Conservation (phyloP, 2,113 vertebrate species). For the Xenopus tropicalis region UCB_Xtro_10.0 CM004448.2:17804501-17805000, state of each 20-base stretch:
- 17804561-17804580: too few species aligned
- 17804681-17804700: too few species aligned
- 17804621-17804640: too few species aligned
- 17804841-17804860: slow-evolving; percentile 32
- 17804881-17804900: slow-evolving; percentile 14
- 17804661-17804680: too few species aligned
- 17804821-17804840: slow-evolving; percentile 28
- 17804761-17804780: slow-evolving; percentile 20
- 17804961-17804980: slow-evolving; percentile 39
- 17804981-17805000: slow-evolving; percentile 12
- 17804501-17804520: too few species aligned
- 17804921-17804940: slow-evolving; percentile 18
- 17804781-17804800: slow-evolving; percentile 13
- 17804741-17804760: slow-evolving; percentile 20
- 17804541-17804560: too few species aligned
- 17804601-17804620: too few species aligned
- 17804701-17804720: too few species aligned
- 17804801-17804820: slow-evolving; percentile 7
- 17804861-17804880: slow-evolving; percentile 12
- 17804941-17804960: slow-evolving; percentile 20
- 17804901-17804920: slow-evolving; percentile 21
- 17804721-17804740: too few species aligned
- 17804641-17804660: too few species aligned
- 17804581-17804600: too few species aligned
- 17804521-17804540: too few species aligned